These are phyloP conservation scores for Propithecus coquereli DNA, from an alignment of 2,113 vertebrate genomes.

Conservation along the genomic window DNA sequence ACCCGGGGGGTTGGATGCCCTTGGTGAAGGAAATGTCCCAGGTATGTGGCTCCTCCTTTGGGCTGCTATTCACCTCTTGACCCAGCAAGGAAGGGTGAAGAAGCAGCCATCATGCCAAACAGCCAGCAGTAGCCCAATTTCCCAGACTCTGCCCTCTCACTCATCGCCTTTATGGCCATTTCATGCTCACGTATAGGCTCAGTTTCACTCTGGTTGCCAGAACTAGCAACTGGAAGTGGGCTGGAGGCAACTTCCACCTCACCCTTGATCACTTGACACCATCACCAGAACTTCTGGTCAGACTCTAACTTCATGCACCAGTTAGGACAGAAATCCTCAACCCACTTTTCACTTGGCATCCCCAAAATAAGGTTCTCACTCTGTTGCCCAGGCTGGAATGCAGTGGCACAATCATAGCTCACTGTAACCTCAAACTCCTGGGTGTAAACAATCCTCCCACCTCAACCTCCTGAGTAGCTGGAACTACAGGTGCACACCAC, in stretches of 20 bases:
- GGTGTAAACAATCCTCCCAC: too few species aligned
- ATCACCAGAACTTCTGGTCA: not conserved
- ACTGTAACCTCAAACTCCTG: too few species aligned
- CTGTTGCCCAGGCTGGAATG: too few species aligned
- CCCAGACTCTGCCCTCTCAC: not conserved
- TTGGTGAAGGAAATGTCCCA: not conserved
- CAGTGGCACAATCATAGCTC: too few species aligned
- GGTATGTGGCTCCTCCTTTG: not conserved
- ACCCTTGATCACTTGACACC: not conserved
- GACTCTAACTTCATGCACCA: not conserved
- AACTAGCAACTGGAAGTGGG: not conserved
- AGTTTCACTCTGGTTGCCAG: not conserved
- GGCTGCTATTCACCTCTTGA: not conserved
- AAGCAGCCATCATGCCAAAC: not conserved
- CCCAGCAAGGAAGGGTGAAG: not conserved
- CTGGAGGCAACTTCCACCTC: not conserved
- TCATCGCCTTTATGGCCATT: not conserved
- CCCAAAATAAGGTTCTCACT: not conserved
- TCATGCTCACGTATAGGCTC: not conserved
- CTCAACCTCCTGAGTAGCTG: too few species aligned
- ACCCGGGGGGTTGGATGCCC: not conserved
- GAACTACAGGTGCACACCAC: too few species aligned
- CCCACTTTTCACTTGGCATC: not conserved
- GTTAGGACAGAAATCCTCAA: not conserved
- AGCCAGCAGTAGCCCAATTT: not conserved